phyloP scores from a whole-genome alignment of 2,797 vertebrate genomes.

The Meriones psammophilus region DNA sequence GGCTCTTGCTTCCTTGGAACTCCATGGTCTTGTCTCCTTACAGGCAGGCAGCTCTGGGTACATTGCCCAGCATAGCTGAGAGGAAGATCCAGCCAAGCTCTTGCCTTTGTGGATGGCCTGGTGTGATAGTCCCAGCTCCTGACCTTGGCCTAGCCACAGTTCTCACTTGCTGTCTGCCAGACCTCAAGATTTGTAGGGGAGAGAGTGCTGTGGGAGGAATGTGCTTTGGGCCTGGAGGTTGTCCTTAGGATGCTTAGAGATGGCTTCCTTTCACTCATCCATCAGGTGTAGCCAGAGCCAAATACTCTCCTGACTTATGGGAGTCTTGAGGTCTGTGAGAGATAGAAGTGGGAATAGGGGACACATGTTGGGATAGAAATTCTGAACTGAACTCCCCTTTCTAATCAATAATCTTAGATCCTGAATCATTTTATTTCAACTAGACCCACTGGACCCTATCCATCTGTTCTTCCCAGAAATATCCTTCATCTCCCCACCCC shows the following conservation, averaged over 20 bases:
- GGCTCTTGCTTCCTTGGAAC: neutral
- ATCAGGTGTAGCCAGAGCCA: neutral
- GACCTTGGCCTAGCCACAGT: neutral
- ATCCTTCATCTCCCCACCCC: neutral
- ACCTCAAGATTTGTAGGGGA: neutral
- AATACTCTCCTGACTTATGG: neutral
- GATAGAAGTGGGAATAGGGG: neutral
- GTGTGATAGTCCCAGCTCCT: neutral
- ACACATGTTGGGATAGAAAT: neutral
- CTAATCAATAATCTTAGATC: neutral
- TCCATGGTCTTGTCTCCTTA: neutral
- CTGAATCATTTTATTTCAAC: neutral
- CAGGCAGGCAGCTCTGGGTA: neutral
- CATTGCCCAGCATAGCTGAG: neutral
- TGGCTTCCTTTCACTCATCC: neutral
- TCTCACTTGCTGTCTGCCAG: neutral
- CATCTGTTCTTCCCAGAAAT: neutral
- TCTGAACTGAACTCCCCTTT: neutral
- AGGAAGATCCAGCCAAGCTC: neutral
- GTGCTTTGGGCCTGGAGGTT: neutral
- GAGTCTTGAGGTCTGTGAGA: neutral
- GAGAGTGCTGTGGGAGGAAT: neutral
- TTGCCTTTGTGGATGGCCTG: neutral
- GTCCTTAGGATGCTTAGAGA: neutral
- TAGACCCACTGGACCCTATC: neutral